A percentile compares a stretch with the other conserved stretches of the same genome.
Conservation (phyloP, 1,140 invertebrate genomes). For the Brachionus plicatilis region DNA sequence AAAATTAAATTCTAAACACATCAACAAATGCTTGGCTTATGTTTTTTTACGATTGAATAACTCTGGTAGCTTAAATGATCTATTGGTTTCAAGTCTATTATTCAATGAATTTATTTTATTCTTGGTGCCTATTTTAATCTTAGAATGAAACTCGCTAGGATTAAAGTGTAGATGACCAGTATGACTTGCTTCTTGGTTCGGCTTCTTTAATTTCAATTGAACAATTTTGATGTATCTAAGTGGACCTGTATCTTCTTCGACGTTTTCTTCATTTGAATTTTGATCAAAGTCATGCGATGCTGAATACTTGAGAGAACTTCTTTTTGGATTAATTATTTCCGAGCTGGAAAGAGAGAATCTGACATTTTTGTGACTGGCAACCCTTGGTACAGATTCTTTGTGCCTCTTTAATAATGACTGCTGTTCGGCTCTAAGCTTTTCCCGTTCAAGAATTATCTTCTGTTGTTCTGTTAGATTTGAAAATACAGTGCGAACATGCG, state of each 20-base stretch:
- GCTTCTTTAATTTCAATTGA: neutral
- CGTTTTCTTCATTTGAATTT: neutral
- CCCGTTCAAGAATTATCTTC: conserved; percentile 3
- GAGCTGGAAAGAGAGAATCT: neutral
- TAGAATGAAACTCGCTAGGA: neutral
- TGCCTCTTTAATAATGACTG: neutral
- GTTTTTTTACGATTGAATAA: neutral
- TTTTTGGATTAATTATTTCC: neutral
- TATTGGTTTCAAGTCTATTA: neutral
- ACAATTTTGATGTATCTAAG: neutral
- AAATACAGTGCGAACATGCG: neutral
- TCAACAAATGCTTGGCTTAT: neutral
- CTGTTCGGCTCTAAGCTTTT: neutral
- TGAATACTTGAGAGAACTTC: neutral
- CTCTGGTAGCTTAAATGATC: neutral
- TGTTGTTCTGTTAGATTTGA: neutral
- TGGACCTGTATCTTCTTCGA: neutral
- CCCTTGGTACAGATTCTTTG: neutral
- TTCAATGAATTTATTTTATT: neutral
- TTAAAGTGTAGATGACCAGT: neutral
- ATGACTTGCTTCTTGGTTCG: neutral
- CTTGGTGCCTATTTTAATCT: neutral
- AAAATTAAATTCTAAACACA: neutral
- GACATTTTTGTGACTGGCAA: neutral
- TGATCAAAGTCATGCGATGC: neutral